Base-by-base conservation (phyloP, 2,888 invertebrate genomes). In the Mimachlamys varia region DNA sequence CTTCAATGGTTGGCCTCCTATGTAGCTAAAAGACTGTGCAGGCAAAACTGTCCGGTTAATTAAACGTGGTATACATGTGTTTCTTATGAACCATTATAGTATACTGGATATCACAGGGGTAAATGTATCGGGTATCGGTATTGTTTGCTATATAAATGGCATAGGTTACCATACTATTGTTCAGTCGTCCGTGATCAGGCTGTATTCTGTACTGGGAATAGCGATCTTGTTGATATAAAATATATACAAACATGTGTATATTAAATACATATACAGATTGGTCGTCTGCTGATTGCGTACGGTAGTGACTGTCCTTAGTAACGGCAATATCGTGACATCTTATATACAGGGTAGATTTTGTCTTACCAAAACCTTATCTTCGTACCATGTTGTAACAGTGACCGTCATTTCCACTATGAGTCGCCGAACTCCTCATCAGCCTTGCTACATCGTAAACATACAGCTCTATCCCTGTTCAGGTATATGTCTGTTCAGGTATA, bases 281-380 rank as follows among this genome's bases (percentile, higher is more conserved):
- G 44, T 44, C 44, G 44, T 44, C 44, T 44, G 44, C 44, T 44
- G 7, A 44, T 5, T 44, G 7, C 44, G 44, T 44, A 44, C 44
- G 3, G 44, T 44, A 44, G 22, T 62, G 62, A 22, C 19, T 27
- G 76, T 10, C 76, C 76, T 12, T 76, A 76, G 76, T 33, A 12
- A 76, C 76, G 76, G 12, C 76, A 22, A 27, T 76, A 76, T 76
- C 76, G 76, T 76, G 33, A 76, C 76, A 76, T 76, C 27, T n/a
- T 44, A 7, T 44, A 44, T 53, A 10, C n/a, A n/a, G n/a, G n/a
- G n/a, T n/a, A n/a, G n/a, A n/a, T n/a, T n/a, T n/a, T 19, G 19
- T 19, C 53, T 53, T 53, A 53, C 3, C 19, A 10, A 2, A 53
- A 15, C 15, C 53, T 17, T 53, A 53, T 19, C 19, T 12, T 10